phyloP scores from a whole-genome alignment of 2,888 invertebrate genomes.

The Nomada flava region DNA sequence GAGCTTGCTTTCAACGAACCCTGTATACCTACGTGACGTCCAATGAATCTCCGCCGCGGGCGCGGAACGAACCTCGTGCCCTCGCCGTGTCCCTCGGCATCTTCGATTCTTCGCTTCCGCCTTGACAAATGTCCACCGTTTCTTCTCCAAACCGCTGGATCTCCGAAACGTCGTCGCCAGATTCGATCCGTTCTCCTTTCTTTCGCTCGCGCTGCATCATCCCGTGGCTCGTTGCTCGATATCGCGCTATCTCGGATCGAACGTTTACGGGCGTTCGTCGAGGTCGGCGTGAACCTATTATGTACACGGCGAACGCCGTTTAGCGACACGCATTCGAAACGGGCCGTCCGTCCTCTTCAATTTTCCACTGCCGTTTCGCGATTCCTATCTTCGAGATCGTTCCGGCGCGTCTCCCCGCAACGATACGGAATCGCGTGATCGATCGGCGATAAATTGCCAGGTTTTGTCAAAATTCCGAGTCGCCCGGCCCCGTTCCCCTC shows the following conservation, averaged over 20 bases:
- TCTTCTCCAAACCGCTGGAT: constrained; percentile 2
- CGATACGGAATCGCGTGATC: constrained; percentile 29
- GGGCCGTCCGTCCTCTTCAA: neutral
- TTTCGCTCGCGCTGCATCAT: neutral
- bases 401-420: neutral
- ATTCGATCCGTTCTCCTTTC: neutral
- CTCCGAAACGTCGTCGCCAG: neutral
- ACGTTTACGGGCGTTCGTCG: neutral
- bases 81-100: constrained; percentile 29
- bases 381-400: constrained; percentile 48
- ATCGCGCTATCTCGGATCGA: constrained; percentile 26
- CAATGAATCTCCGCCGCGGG: constrained; percentile 50
- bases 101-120: constrained; percentile 51
- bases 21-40: constrained; percentile 32
- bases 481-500: neutral
- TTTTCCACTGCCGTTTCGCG: constrained; percentile 44
- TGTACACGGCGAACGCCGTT: neutral
- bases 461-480: constrained; percentile 26
- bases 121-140: constrained; percentile 54
- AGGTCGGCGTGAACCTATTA: constrained; percentile 10
- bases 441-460: constrained; percentile 34
- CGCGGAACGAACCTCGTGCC: constrained; percentile 52
- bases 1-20: constrained; percentile 48
- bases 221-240: neutral
- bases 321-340: neutral